Base-by-base conservation (phyloP, 2,113 vertebrate genomes). In the Columba janthina region DNA sequence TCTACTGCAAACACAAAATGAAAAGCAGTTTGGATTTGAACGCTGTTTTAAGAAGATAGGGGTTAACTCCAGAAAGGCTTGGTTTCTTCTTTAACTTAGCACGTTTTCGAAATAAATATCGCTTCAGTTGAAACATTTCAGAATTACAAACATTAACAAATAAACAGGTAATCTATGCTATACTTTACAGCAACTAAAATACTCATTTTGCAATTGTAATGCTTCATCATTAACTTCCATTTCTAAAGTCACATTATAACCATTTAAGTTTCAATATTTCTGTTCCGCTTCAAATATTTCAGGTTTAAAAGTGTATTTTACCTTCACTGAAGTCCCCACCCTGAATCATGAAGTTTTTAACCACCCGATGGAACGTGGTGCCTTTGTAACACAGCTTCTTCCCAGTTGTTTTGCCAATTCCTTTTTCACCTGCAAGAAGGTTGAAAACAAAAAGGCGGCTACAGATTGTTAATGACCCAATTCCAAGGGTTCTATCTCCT, bases 301-400 rank as follows among this genome's bases (percentile, higher is more conserved):
- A 9, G 21, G 15, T 91, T 58, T 22, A 8, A 38, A 67, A 89
- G 15, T 3, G 6, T 48, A 60, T 73, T 94, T 96, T 98, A 99
- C 99, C 99, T 99, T 99, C 99, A 2, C 99, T 99, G 98, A 99
- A 99, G 98, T 99, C 99, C 96, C 99, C 99, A 92, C 99, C 99
- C 97, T 99, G 99, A 97, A 99, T 98, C 99, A 99, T 99, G 98
- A 99, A 99, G 98, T 99, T 99, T 98, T 99, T 99, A 96, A 99
- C 99, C 96, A 99, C 99, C 92, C 99, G 98, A 94, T 99, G 99
- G 98, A 99, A 99, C 3, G 99, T 99, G 89, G 99, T 99, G 96
- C 99, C 99, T 98, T 99, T 99, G 97, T 98, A 99, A 97, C 99
- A 99, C 88, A 99, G 98, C 96, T 99, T 99, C 98, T 99, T 99